phyloP scores from a whole-genome alignment of 2,797 vertebrate species.

The Erethizon dorsatum region DNA sequence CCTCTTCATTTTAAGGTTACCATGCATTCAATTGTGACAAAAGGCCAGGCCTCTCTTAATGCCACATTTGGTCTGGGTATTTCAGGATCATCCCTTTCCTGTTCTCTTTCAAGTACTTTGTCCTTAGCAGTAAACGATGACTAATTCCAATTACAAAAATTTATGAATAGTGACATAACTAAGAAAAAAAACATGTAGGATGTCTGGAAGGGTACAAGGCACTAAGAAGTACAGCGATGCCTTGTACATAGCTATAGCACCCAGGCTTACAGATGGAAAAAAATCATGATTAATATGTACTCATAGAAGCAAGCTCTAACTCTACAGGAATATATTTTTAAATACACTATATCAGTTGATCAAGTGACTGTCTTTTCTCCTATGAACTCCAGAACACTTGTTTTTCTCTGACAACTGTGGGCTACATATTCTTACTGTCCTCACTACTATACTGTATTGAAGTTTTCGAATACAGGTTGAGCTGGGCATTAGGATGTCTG shows the following conservation, averaged over 20 bases:
- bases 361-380: background rate
- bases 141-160: background rate
- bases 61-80: background rate
- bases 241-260: background rate
- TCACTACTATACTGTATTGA: background rate
- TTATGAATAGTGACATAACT: constrained; percentile 15
- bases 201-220: background rate
- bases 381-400: background rate
- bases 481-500: background rate
- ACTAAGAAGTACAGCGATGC: background rate
- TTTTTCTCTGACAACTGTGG: background rate
- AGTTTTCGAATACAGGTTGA: background rate
- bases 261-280: background rate
- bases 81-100: constrained; percentile 3
- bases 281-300: background rate
- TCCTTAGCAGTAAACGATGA: constrained; percentile 21
- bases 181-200: background rate
- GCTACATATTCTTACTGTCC: background rate
- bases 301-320: background rate
- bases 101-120: constrained; percentile 11
- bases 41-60: constrained; percentile 14
- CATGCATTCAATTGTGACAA: background rate
- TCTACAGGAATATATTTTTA: constrained; percentile 39
- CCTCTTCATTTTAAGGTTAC: background rate
- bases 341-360: background rate